These are phyloP conservation scores for Rhinichthys osculus DNA, from an alignment of 2,797 vertebrate species.

Conservation along the genomic window DNA sequence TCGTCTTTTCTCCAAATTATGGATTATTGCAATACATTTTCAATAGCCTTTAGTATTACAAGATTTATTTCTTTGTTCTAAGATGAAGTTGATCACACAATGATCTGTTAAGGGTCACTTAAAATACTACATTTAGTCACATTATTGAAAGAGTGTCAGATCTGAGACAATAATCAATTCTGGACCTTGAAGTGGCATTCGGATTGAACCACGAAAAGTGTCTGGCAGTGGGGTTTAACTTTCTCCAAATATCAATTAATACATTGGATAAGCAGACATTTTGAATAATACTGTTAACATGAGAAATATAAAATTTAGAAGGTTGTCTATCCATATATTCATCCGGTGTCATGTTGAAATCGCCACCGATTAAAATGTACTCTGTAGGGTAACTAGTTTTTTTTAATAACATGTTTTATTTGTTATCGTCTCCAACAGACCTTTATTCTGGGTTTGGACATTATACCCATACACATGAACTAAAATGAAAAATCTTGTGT, in stretches of 20 bases:
- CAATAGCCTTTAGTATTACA: not conserved
- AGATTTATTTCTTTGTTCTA: not conserved
- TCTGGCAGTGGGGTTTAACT: not conserved
- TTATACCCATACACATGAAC: constrained; percentile 2
- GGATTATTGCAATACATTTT: too few species aligned
- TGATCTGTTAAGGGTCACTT: not conserved
- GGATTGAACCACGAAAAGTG: not conserved
- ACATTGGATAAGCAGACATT: not conserved
- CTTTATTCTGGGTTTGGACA: not conserved
- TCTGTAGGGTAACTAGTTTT: not conserved
- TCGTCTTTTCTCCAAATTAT: too few species aligned
- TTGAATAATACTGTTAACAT: not conserved
- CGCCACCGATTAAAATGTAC: not conserved
- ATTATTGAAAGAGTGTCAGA: not conserved
- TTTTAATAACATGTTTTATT: not conserved
- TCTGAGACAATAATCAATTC: not conserved
- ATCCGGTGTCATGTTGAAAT: not conserved
- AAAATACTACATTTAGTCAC: not conserved
- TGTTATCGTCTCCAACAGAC: not conserved
- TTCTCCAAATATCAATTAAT: not conserved
- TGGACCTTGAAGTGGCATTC: not conserved
- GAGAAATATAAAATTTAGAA: not conserved
- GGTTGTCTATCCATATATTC: not conserved
- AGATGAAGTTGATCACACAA: not conserved
- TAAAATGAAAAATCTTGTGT: not conserved